Evolutionary conservation across 2,888 invertebrate species (phyloP).

Genomic region (Plebejus anna): DNA sequence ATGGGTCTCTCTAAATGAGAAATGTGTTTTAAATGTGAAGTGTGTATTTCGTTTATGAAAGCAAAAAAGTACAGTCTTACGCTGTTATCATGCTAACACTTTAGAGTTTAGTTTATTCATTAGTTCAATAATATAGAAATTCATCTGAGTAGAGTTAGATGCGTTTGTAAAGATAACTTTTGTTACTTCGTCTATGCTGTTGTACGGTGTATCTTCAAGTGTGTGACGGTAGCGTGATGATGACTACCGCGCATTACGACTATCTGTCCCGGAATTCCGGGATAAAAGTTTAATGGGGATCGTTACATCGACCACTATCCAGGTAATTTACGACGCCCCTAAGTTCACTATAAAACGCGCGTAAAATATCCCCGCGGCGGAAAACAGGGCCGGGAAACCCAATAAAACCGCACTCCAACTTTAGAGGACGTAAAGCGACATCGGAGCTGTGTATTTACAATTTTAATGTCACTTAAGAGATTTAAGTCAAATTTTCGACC

Average conservation of each 20-base stretch:
- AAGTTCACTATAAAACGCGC: conserved; percentile 29
- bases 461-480: conserved; percentile 35
- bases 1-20: not conserved
- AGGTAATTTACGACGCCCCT: conserved; percentile 11
- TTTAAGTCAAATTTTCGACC: conserved; percentile 40
- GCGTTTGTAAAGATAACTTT: not conserved
- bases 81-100: too few relatives aligned
- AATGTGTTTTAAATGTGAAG: not conserved
- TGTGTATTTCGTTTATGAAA: not conserved
- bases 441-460: conserved; percentile 28
- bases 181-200: not conserved
- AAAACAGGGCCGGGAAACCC: conserved; percentile 23
- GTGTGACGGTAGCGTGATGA: not conserved
- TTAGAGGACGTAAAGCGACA: conserved; percentile 28
- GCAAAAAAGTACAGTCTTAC: not conserved
- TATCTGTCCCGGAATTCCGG: conserved; percentile 19
- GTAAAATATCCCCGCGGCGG: conserved; percentile 32
- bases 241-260: conserved; percentile 11
- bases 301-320: conserved; percentile 26
- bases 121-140: too few relatives aligned
- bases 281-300: conserved; percentile 20
- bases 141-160: not conserved
- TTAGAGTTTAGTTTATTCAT: too few relatives aligned
- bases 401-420: conserved; percentile 27
- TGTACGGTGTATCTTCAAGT: not conserved